Percentiles rank a stretch among this genome's conserved stretches.
phyloP scores from a whole-genome alignment of 2,888 invertebrate species.

The Conomelus anceps region DNA sequence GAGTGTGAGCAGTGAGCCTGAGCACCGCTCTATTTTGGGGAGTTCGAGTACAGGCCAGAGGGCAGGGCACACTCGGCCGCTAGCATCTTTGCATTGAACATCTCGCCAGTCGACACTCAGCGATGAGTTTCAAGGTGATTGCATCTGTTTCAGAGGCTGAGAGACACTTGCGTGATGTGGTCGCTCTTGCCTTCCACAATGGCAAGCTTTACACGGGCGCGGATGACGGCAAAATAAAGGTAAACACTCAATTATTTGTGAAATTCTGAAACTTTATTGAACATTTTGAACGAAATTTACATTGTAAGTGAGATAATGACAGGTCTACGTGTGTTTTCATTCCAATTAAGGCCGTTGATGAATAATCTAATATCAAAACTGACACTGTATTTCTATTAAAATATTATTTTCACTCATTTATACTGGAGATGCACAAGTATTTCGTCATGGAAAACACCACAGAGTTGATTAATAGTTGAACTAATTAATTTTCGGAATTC shows the following conservation, averaged over 20 bases:
- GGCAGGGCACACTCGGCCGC: background rate
- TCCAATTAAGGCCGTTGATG: too few species aligned
- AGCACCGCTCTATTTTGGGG: background rate
- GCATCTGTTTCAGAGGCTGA: slow-evolving; percentile 41
- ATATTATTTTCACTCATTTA: too few species aligned
- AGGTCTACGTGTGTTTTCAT: too few species aligned
- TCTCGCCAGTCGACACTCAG: background rate
- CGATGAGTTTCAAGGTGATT: slow-evolving; percentile 33
- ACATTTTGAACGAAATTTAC: too few species aligned
- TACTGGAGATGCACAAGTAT: too few species aligned
- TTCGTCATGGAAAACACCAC: too few species aligned
- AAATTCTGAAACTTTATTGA: background rate
- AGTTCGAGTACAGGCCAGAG: too few species aligned
- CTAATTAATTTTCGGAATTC: too few species aligned
- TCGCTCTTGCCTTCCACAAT: slow-evolving; percentile 42
- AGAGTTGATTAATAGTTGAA: too few species aligned
- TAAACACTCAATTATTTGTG: slow-evolving; percentile 33
- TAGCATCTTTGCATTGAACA: background rate
- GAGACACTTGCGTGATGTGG: slow-evolving; percentile 45
- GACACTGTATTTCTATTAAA: too few species aligned
- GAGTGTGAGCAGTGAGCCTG: background rate
- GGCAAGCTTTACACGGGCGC: slow-evolving; percentile 46
- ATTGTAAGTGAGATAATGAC: too few species aligned
- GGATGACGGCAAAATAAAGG: slow-evolving; percentile 49
- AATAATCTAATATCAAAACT: too few species aligned